Evolutionary conservation across 2,797 vertebrate species (phyloP), one percentile per base, ranked within the genome.

Genomic region (Periparus ater): DNA sequence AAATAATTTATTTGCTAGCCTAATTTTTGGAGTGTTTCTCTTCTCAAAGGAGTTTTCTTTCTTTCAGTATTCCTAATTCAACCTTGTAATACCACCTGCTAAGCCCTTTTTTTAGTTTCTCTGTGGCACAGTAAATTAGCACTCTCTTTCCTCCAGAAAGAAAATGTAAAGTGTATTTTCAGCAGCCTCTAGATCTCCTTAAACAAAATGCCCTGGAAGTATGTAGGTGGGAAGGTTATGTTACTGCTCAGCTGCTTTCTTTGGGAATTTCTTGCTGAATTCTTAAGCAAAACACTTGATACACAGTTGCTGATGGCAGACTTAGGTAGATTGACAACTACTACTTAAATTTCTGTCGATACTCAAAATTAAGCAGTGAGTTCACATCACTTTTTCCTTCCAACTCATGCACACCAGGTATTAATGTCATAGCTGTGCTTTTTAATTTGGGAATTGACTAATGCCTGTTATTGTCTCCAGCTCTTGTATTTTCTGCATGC

Each of bases 361-460:
- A 61, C 20, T 65, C 38, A 84, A 68, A 81, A 61, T 74, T 53
- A 83, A 74, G 30, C 58, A 84, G 22, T 36, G 54, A 62, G 13
- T 77, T 93, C 75, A 17, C 9, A 22, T 85, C 23, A 11, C 11
- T 68, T 15, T 85, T 71, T n/a, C 17, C 5, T 81, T 87, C 38
- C 0, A 5, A 10, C 10, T 71, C 29, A 60, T 0, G 0, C 36
- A 13, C 7, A 44, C 10, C 22, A 32, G 65, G 22, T 77, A 50
- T 88, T 91, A 66, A 54, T 71, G 36, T 60, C 6, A 2, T 21
- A 53, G 36, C 47, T 72, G n/a, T 51, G 17, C 21, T 25, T 42
- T 29, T 22, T 83, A 84, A 72, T 86, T 70, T 75, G 62, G 42
- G 54, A 72, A 45, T 65, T 0, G 3, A 42, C 44, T 36, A 26